phyloP scores from a whole-genome alignment of 2,797 vertebrate species.

The Alcedo atthis region DNA sequence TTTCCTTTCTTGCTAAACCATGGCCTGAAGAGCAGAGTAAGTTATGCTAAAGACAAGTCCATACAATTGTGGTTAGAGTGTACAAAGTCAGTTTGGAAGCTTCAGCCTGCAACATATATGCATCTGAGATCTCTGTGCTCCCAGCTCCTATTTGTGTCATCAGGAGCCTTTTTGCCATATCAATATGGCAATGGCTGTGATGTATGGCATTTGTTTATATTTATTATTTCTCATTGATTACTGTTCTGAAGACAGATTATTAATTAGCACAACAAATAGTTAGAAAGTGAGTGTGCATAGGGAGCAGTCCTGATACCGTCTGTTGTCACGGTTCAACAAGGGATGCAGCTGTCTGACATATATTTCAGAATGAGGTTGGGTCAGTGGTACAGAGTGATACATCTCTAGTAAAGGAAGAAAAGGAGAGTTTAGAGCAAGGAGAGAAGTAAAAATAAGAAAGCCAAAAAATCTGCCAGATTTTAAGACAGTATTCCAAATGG shows the following conservation, averaged over 20 bases:
- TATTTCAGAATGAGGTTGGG: neutral
- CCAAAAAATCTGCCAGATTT: neutral
- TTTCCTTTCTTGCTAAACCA: neutral
- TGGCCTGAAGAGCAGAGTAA: neutral
- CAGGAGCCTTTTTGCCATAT: neutral
- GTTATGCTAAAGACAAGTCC: neutral
- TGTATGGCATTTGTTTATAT: neutral
- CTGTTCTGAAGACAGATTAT: neutral
- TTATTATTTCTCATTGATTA: constrained; percentile 21
- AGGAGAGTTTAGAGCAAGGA: neutral
- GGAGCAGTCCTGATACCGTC: neutral
- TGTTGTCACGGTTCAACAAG: neutral
- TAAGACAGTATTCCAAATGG: neutral
- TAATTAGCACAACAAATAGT: constrained; percentile 35
- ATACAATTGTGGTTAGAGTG: neutral
- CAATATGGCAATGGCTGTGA: neutral
- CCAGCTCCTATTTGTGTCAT: neutral
- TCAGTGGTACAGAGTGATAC: neutral
- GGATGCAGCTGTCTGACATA: neutral
- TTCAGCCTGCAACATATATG: neutral
- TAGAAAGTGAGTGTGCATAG: neutral
- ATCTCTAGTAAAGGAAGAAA: neutral
- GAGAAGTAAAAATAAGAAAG: neutral
- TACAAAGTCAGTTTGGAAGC: neutral
- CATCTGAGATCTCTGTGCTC: neutral